Evolutionary conservation across 2,797 vertebrate genomes (phyloP).

Genomic region (Oreortyx pictus): DNA sequence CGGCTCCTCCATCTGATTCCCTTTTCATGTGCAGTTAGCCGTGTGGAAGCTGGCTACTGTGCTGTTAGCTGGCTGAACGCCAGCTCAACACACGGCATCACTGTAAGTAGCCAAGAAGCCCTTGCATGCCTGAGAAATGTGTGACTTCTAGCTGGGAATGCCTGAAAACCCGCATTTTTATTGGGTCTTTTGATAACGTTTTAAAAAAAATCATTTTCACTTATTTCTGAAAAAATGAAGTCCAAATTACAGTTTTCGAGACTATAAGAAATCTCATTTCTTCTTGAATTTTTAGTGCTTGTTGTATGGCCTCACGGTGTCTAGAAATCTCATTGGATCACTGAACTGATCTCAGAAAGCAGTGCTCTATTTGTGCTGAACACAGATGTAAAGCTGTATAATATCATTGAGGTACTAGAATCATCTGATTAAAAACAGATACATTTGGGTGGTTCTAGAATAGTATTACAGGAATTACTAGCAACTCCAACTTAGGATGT

Average conservation of each 20-base stretch:
- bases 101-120: background rate
- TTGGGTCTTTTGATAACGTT: accelerated
- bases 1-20: background rate
- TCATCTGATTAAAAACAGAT: too few relatives aligned
- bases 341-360: background rate
- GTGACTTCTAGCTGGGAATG: background rate
- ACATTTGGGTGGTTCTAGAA: too few relatives aligned
- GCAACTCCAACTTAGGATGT: background rate
- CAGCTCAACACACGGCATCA: accelerated
- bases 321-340: background rate
- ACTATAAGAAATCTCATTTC: background rate
- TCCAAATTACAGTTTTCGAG: accelerated
- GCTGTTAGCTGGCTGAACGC: background rate
- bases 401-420: background rate
- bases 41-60: background rate
- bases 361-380: background rate
- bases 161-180: background rate
- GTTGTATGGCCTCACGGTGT: background rate
- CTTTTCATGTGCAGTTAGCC: background rate
- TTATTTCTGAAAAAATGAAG: background rate
- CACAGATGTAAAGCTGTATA: background rate
- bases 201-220: too few relatives aligned
- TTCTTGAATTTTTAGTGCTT: background rate
- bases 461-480: background rate
- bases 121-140: background rate